Conservation (phyloP, 2,797 vertebrate genomes). For the Limosa lapponica region DNA sequence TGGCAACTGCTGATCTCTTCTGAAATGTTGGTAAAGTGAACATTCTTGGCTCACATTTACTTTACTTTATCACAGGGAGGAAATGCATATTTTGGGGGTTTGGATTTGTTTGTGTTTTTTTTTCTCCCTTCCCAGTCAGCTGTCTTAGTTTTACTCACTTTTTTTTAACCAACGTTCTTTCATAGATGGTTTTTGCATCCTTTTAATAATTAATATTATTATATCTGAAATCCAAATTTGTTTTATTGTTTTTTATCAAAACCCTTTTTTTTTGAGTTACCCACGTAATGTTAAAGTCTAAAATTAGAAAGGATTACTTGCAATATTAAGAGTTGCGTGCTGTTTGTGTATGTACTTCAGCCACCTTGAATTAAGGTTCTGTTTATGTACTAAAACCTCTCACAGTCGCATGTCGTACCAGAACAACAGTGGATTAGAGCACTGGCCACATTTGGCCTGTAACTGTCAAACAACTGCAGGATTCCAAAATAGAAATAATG, state of each 20-base stretch:
- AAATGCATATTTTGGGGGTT: background rate
- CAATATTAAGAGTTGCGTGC: background rate
- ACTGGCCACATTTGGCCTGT: background rate
- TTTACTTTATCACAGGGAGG: background rate
- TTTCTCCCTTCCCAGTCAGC: rapidly evolving
- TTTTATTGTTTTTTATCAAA: background rate
- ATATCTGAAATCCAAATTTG: background rate
- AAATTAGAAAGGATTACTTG: background rate
- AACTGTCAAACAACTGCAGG: background rate
- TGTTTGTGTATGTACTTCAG: background rate
- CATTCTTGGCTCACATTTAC: background rate
- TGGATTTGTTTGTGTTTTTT: background rate
- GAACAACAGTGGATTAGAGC: background rate
- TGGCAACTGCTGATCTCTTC: background rate
- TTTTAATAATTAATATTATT: background rate
- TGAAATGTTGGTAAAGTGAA: background rate
- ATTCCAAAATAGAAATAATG: background rate
- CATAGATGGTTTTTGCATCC: background rate
- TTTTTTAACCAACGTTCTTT: background rate
- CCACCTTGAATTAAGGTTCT: background rate
- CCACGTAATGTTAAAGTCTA: background rate
- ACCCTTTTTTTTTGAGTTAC: rapidly evolving
- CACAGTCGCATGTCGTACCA: no score
- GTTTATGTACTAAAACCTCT: background rate
- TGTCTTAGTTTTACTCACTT: background rate